phyloP scores from a whole-genome alignment of 2,888 invertebrate genomes.

The Trichogramma dendrolimi region DNA sequence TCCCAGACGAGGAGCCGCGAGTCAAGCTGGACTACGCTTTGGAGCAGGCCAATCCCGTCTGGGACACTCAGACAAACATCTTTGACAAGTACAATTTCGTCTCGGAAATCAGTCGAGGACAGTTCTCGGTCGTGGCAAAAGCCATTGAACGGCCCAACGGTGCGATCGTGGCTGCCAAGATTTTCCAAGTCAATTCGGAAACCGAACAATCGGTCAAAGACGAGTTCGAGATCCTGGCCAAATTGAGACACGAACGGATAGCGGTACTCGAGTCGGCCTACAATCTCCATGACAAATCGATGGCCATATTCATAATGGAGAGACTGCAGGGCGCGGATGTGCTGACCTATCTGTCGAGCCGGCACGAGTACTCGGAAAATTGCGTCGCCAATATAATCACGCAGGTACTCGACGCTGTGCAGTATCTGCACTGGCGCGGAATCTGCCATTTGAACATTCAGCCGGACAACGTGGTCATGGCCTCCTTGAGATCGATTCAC shows the following conservation, averaged over 20 bases:
- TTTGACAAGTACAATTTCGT: slow-evolving; percentile 79
- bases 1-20: slow-evolving; percentile 60
- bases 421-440: slow-evolving; percentile 93
- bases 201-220: slow-evolving; percentile 56
- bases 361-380: slow-evolving; percentile 90
- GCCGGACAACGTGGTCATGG: slow-evolving; percentile 93
- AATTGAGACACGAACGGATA: slow-evolving; percentile 84
- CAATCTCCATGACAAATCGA: slow-evolving; percentile 63
- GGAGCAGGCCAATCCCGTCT: slow-evolving; percentile 71
- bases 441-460: slow-evolving; percentile 85
- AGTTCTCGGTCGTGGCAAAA: slow-evolving; percentile 81
- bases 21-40: slow-evolving; percentile 69
- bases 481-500: slow-evolving; percentile 75
- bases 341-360: slow-evolving; percentile 79
- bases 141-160: slow-evolving; percentile 73
- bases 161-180: slow-evolving; percentile 77
- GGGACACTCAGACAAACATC: slow-evolving; percentile 65
- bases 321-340: slow-evolving; percentile 89
- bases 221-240: slow-evolving; percentile 80
- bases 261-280: slow-evolving; percentile 70
- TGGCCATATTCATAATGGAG: slow-evolving; percentile 72
- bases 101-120: slow-evolving; percentile 79
- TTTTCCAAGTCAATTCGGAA: slow-evolving; percentile 66
- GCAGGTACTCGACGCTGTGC: slow-evolving; percentile 84
- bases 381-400: slow-evolving; percentile 81